Base-by-base conservation (phyloP, 2,888 invertebrate genomes). In the Eudasyphora cyanicolor region DNA sequence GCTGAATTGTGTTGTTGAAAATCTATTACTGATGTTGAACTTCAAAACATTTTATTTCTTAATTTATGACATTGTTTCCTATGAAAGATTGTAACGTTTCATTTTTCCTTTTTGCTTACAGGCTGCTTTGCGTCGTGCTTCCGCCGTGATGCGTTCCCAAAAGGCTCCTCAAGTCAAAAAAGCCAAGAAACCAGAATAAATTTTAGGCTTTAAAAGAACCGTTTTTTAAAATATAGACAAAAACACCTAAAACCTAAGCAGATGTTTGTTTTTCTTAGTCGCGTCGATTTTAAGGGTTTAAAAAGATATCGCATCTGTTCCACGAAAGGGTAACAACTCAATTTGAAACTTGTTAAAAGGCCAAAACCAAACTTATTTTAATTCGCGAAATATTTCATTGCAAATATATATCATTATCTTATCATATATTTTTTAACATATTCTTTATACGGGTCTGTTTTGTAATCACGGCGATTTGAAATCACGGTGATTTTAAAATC, bases 141-240 rank as follows among this genome's bases (percentile, higher is more conserved):
- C 98, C 89, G 98, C 98, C 86, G 96, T 99, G 88, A 93, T 98
- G 85, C 95, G 96, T 87, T 98, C 98, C 76, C 98, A 99, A 93
- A 96, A 97, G 93, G 96, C 97, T 79, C 94, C 96, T 87, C 95
- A 96, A 88, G 94, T 94, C 87, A 98, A 97, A 93, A 97, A 97
- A 93, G 93, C 95, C 71, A 96, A 97, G 92, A 97, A 97, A 93
- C 92, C 95, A 86, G 97, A 97, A 94, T 97, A 96, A 95, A 75
- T 57, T 17, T 54, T 51, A 14, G 32, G 35, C 21, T 70, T 70
- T 62, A 75, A 49, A 38, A 49, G 10, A 69, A 54, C 51, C n/a
- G 54, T 35, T 54, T 62, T 76, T 45, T 77, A 62, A 82, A 80
- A 85, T 78, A 81, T 70, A 76, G 75, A 67, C 54, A 76, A 19